Evolutionary conservation across 2,888 invertebrate genomes (phyloP).

Genomic region (Pilophorus perplexus): DNA sequence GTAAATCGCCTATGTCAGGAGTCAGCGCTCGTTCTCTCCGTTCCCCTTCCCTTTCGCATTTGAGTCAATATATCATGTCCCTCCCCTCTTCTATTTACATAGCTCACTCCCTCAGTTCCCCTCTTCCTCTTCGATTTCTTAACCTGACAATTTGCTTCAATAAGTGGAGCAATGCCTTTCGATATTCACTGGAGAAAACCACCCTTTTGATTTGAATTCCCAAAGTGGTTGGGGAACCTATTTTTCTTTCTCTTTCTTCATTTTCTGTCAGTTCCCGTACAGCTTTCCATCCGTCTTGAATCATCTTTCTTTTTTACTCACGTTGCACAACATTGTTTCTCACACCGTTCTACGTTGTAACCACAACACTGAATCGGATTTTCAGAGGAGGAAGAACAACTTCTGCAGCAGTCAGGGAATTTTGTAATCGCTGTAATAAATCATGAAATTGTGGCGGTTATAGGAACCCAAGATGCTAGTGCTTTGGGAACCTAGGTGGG

Average conservation of each 20-base stretch:
- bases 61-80: slow-evolving; percentile 43
- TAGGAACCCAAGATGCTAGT: too few relatives aligned
- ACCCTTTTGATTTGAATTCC: slow-evolving; percentile 37
- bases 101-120: slow-evolving; percentile 18
- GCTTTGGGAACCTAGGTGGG: too few relatives aligned
- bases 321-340: not conserved
- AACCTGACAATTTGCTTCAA: slow-evolving; percentile 40
- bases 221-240: slow-evolving; percentile 20
- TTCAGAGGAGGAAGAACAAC: too few relatives aligned
- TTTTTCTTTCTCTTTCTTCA: slow-evolving; percentile 5
- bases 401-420: too few relatives aligned
- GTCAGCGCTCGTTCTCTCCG: slow-evolving; percentile 35
- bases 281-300: not conserved
- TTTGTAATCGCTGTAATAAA: too few relatives aligned
- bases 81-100: slow-evolving; percentile 38
- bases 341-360: not conserved
- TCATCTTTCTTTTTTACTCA: not conserved
- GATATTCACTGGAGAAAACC: slow-evolving; percentile 31
- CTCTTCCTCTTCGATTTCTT: not conserved
- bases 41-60: too few relatives aligned
- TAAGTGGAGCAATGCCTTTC: slow-evolving; percentile 35
- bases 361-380: not conserved
- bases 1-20: slow-evolving; percentile 43
- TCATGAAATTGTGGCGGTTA: too few relatives aligned
- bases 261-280: too few relatives aligned